These are phyloP conservation scores for Galaxias olidus DNA, from an alignment of 2,797 vertebrate species.

Conservation along the genomic window DNA sequence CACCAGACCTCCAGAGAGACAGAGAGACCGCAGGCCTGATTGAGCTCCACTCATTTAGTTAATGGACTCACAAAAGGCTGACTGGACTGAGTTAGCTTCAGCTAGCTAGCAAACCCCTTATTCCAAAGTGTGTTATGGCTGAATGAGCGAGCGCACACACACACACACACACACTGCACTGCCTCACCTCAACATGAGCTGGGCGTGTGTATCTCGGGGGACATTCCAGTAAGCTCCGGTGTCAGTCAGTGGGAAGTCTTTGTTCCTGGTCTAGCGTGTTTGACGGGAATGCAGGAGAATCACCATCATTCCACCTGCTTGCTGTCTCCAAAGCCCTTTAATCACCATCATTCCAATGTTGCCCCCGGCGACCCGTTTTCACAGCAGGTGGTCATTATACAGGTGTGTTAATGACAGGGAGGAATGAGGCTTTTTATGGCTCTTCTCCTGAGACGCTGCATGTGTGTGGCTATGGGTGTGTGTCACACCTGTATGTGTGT, in stretches of 20 bases:
- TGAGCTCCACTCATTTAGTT: slow-evolving; percentile 38
- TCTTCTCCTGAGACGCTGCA: slow-evolving; percentile 20
- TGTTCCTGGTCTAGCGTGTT: slow-evolving; percentile 34
- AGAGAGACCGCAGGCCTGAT: slow-evolving; percentile 27
- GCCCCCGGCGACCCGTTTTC: slow-evolving; percentile 50
- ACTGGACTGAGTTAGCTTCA: slow-evolving; percentile 27
- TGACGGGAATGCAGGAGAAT: slow-evolving; percentile 51
- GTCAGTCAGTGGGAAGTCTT: slow-evolving; percentile 31
- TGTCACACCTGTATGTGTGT: background rate
- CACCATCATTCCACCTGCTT: too few species aligned
- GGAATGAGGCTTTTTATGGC: slow-evolving; percentile 31
- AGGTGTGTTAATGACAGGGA: slow-evolving; percentile 67
- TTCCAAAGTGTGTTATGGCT: background rate
- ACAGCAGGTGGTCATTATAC: slow-evolving; percentile 66
- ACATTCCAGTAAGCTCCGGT: background rate
- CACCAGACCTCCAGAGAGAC: slow-evolving; percentile 3
- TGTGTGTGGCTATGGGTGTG: slow-evolving; percentile 19
- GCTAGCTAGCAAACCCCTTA: slow-evolving; percentile 16
- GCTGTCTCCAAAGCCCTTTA: slow-evolving; percentile 40
- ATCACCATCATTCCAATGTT: slow-evolving; percentile 49
- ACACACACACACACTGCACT: background rate
- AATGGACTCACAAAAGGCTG: slow-evolving; percentile 27
- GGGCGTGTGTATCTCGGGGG: background rate
- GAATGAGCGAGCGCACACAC: too few species aligned
- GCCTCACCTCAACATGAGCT: background rate